These are phyloP conservation scores for Acridotheres tristis DNA, from an alignment of 2,797 vertebrate species.

Conservation along the genomic window DNA sequence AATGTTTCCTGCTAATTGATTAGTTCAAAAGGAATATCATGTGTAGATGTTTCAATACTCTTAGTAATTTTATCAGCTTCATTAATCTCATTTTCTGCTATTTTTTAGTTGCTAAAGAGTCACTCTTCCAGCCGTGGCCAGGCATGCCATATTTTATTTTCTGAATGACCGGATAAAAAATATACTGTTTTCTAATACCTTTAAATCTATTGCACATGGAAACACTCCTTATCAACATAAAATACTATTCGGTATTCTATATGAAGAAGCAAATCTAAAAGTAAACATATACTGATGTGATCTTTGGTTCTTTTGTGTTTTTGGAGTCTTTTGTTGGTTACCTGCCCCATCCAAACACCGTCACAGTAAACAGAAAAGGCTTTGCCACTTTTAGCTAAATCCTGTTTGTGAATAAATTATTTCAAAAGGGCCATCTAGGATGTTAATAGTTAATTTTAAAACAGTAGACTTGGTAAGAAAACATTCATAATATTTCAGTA, in stretches of 20 bases:
- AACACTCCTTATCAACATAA: background rate
- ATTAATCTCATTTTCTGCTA: background rate
- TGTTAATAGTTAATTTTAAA: background rate
- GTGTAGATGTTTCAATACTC: background rate
- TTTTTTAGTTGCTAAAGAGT: background rate
- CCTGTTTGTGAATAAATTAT: background rate
- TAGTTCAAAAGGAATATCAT: background rate
- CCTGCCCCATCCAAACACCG: background rate
- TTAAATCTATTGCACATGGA: background rate
- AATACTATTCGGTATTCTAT: background rate
- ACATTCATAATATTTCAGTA: background rate
- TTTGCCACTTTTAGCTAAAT: background rate
- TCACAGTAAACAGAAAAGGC: background rate
- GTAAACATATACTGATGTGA: background rate
- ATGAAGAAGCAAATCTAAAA: background rate
- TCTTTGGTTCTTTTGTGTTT: background rate
- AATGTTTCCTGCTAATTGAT: background rate
- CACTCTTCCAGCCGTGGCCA: background rate
- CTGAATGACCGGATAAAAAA: background rate
- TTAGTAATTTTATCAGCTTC: background rate
- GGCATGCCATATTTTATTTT: background rate
- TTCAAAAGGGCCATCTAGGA: background rate
- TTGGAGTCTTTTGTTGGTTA: background rate
- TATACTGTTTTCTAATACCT: background rate
- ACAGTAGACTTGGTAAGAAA: background rate